Evolutionary conservation across 2,797 vertebrate species (phyloP).

Genomic region (Oreochromis mossambicus): DNA sequence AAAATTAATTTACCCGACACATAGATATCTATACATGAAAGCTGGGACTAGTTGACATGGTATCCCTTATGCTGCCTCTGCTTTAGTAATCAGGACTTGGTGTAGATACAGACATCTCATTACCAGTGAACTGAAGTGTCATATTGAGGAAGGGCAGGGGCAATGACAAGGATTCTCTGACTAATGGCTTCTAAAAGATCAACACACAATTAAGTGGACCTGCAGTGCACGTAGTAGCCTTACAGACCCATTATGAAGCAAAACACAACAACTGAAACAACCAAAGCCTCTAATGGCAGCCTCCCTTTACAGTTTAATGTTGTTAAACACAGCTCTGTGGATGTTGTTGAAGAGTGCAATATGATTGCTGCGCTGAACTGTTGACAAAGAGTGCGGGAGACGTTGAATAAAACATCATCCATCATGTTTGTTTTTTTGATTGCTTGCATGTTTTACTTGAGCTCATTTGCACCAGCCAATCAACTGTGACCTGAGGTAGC

Average conservation of each 20-base stretch:
- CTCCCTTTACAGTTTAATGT: conserved; percentile 45
- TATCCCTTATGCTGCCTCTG: conserved; percentile 34
- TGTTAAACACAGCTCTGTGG: conserved; percentile 44
- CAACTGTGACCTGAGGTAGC: conserved; percentile 7
- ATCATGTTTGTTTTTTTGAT: not conserved
- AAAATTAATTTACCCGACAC: conserved; percentile 29
- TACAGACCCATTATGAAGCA: conserved; percentile 52
- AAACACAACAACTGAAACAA: conserved; percentile 45
- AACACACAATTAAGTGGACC: conserved; percentile 50
- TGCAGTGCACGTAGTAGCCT: conserved; percentile 30
- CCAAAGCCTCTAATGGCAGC: conserved; percentile 47
- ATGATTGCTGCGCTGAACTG: conserved; percentile 12
- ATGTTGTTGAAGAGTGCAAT: conserved; percentile 7
- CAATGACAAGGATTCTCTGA: conserved; percentile 66
- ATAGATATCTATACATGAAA: conserved; percentile 59
- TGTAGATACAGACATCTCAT: conserved; percentile 72
- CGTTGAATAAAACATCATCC: conserved; percentile 16
- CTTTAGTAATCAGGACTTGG: conserved; percentile 63
- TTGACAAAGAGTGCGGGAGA: not conserved
- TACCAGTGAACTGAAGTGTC: conserved; percentile 52
- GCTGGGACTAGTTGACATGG: conserved; percentile 38
- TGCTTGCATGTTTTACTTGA: conserved; percentile 1
- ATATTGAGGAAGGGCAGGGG: conserved; percentile 48
- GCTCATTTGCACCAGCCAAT: conserved; percentile 30
- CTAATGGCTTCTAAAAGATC: conserved; percentile 69